These are phyloP conservation scores for Paradisaea rubra DNA, from an alignment of 2,113 vertebrate species.

Conservation along the genomic window DNA sequence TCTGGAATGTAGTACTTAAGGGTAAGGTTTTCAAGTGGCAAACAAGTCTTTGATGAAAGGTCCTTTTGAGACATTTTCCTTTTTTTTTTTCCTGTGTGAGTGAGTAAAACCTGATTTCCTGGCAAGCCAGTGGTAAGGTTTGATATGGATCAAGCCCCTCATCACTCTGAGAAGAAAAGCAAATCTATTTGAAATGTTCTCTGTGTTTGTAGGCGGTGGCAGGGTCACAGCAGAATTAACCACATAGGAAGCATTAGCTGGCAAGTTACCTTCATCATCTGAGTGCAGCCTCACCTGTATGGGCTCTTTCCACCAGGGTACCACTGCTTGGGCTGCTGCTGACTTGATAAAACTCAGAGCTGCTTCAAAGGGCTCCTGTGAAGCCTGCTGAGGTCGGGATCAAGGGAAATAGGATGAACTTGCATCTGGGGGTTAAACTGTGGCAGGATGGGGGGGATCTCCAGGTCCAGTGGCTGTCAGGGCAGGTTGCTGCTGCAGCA, in stretches of 20 bases:
- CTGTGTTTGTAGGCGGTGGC: neutral
- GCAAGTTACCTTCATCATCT: neutral
- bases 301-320: neutral
- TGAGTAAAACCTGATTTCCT: neutral
- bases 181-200: neutral
- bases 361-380: neutral
- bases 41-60: neutral
- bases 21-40: neutral
- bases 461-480: neutral
- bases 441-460: accelerated
- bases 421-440: neutral
- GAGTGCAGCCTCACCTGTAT: neutral
- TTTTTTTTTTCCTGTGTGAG: neutral
- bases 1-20: neutral
- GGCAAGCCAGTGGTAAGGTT: accelerated
- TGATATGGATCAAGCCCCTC: neutral
- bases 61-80: neutral
- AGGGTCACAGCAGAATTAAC: neutral
- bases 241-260: neutral
- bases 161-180: neutral
- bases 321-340: neutral
- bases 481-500: neutral
- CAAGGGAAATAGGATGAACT: neutral
- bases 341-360: neutral
- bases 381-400: neutral